Evolutionary conservation across 1,140 invertebrate species (phyloP), one percentile per base, ranked within the genome.

Genomic region (Portunus trituberculatus): DNA sequence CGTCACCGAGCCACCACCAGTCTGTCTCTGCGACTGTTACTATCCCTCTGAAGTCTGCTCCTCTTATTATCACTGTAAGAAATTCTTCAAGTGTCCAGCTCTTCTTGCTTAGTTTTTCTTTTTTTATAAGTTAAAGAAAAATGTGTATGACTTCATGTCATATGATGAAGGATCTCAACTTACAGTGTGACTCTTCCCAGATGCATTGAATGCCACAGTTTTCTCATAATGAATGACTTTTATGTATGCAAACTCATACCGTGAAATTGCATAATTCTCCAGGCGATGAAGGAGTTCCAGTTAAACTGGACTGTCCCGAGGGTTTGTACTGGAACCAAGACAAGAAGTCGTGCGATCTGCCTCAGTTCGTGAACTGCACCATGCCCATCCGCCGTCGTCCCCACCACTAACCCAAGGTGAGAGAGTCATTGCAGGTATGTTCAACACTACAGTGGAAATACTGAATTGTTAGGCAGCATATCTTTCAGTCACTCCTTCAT

Each of bases 291-390:
- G 28, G 39, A 12, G 48, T 28, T 0, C 93, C 93, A 28, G 48
- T 76, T n/a, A 94, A 76, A 48, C 28, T 88, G n/a, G 93, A 94
- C 16, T 94, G 93, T 59, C 93, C 93, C 6, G 90, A 52, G n/a
- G 93, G 93, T 31, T 87, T 94, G n/a, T 94, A 76, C 93, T 94
- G 88, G 87, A 94, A 94, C 87, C 88, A 94, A 29, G 45, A 46
- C n/a, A 94, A 32, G 32, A 88, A 94, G 46, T 59, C 93, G 8
- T 94, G 93, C 93, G 93, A 94, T 59, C 52, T 88, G 83, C 93
- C 93, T 12, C 32, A 89, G 86, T 59, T 88, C 87, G 93, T 94
- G 4, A 29, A 90, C 29, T 94, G 93, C 25, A 87, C 84, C 28
- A 87, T 87, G 84, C 67, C 67, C 67, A 20, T n/a, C 67, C 16